phyloP scores from a whole-genome alignment of 2,888 invertebrate genomes.

The Rhagonycha fulva region DNA sequence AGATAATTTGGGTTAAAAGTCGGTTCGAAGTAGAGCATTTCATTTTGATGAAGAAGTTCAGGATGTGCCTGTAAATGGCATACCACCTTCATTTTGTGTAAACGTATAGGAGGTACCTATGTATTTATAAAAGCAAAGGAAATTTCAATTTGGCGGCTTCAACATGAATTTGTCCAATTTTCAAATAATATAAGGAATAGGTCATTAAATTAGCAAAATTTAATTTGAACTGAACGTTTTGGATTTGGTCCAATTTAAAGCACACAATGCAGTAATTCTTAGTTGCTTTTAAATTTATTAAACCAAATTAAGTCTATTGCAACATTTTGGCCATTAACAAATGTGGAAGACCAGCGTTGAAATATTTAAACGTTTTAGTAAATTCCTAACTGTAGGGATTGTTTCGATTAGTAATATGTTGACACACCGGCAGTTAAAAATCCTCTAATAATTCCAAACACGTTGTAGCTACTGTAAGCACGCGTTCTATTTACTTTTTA shows the following conservation, averaged over 20 bases:
- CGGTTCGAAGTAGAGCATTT: no score
- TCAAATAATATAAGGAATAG: no score
- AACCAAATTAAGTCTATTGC: neutral
- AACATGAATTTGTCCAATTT: no score
- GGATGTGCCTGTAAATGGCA: no score
- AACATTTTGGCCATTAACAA: neutral
- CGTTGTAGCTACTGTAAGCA: constrained; percentile 11
- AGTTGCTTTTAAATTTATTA: neutral
- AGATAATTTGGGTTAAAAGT: no score
- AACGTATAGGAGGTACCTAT: no score
- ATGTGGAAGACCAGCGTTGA: constrained; percentile 22
- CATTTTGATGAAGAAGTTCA: no score
- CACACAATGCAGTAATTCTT: neutral
- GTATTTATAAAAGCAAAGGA: no score
- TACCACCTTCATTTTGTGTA: no score
- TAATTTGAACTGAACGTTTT: neutral
- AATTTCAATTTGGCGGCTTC: no score
- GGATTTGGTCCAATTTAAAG: neutral
- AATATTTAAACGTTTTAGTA: constrained; percentile 22
- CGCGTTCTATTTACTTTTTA: constrained; percentile 15
- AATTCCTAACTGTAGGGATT: constrained; percentile 31
- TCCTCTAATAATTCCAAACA: constrained; percentile 13
- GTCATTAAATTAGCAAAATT: neutral
- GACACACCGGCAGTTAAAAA: constrained; percentile 21
- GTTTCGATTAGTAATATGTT: constrained; percentile 28